phyloP scores from a whole-genome alignment of 1,140 invertebrate genomes.

The Hyposmocoma kahamanoa region DNA sequence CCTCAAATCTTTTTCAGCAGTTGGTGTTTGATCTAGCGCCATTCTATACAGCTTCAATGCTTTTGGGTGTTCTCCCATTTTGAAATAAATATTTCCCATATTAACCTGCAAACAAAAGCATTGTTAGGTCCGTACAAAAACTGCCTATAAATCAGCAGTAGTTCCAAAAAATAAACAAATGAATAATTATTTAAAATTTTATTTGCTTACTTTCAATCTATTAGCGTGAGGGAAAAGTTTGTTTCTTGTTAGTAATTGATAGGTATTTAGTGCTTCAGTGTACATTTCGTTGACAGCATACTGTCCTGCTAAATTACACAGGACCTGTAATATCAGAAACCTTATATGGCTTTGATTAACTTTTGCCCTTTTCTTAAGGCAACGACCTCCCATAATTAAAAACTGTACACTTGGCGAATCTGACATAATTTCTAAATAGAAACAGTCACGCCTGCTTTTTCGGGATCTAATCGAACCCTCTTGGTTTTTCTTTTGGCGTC shows the following conservation, averaged over 20 bases:
- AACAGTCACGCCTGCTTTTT: too few relatives aligned
- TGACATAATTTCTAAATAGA: too few relatives aligned
- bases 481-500: too few relatives aligned
- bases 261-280: constrained; percentile 96
- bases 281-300: constrained; percentile 96
- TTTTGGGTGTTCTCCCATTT: constrained; percentile 94
- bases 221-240: constrained; percentile 91
- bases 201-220: constrained; percentile 85
- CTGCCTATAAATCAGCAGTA: background rate
- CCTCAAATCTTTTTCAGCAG: constrained; percentile 93
- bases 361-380: too few relatives aligned
- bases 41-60: constrained; percentile 98
- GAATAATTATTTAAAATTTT: constrained; percentile 3
- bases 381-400: too few relatives aligned
- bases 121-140: too few relatives aligned
- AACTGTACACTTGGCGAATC: too few relatives aligned
- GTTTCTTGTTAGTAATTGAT: constrained; percentile 91
- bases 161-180: constrained; percentile 3
- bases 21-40: constrained; percentile 96
- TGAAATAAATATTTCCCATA: constrained; percentile 98
- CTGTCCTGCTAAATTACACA: constrained; percentile 95
- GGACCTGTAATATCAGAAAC: constrained; percentile 85
- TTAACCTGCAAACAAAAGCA: constrained; percentile 78
- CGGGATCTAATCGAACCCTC: too few relatives aligned
- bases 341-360: too few relatives aligned